A percentile compares a stretch with the other conserved stretches of the same genome.
phyloP scores from a whole-genome alignment of 2,113 vertebrate species.

The Prietella phreatophila region DNA sequence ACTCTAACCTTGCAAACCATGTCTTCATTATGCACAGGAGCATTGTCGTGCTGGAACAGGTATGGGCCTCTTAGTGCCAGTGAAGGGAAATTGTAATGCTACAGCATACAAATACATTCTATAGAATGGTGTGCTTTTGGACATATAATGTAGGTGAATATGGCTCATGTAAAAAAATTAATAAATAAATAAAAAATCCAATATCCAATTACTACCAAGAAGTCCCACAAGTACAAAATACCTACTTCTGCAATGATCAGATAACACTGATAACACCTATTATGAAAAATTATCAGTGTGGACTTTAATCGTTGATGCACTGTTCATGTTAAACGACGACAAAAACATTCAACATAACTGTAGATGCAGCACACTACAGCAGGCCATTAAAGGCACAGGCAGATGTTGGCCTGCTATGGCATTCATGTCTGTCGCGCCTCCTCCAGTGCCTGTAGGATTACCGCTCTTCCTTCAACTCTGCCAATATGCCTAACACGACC shows the following conservation, averaged over 20 bases:
- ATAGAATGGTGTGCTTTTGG: background rate
- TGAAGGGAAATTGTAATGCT: background rate
- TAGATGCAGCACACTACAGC: background rate
- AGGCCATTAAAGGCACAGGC: too few relatives aligned
- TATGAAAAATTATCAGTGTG: background rate
- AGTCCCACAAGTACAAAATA: background rate
- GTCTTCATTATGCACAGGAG: background rate
- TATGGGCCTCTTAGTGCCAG: background rate
- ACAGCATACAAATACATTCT: background rate
- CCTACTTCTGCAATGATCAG: background rate
- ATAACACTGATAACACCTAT: background rate
- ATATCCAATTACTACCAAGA: background rate
- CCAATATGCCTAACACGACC: too few relatives aligned
- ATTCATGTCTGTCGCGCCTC: too few relatives aligned
- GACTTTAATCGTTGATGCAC: background rate
- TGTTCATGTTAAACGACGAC: too few relatives aligned
- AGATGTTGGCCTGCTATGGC: too few relatives aligned
- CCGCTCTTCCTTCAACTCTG: too few relatives aligned
- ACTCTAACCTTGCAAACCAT: background rate
- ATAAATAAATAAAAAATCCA: background rate
- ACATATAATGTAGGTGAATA: background rate
- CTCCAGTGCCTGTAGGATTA: too few relatives aligned
- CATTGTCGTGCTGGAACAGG: background rate
- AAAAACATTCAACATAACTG: background rate
- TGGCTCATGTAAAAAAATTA: background rate